phyloP scores from a whole-genome alignment of 2,113 vertebrate genomes.

The Sigmodon hispidus region DNA sequence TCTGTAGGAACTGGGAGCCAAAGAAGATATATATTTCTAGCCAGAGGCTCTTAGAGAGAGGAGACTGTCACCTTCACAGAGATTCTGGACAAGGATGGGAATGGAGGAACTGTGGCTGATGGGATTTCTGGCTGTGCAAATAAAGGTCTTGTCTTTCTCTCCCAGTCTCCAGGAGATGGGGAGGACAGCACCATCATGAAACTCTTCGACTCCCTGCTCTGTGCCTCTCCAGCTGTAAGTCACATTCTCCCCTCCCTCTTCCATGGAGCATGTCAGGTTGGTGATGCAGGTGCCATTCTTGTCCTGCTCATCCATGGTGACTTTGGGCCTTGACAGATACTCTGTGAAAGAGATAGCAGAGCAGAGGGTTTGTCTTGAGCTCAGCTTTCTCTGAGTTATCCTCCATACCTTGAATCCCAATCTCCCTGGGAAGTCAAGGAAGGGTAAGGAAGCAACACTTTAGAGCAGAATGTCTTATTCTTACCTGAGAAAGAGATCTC shows the following conservation, averaged over 20 bases:
- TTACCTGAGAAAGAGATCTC: not conserved
- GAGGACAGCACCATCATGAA: slow-evolving; percentile 28
- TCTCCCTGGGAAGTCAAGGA: not conserved
- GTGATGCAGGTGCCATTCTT: slow-evolving; percentile 65
- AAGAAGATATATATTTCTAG: not conserved
- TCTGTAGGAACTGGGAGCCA: not conserved
- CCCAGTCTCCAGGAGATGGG: slow-evolving; percentile 52
- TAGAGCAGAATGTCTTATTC: slow-evolving; percentile 20
- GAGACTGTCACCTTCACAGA: slow-evolving; percentile 72
- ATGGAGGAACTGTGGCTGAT: slow-evolving; percentile 68
- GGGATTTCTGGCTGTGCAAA: slow-evolving; percentile 70
- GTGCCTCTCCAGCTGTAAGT: slow-evolving; percentile 66
- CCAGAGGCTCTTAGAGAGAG: not conserved
- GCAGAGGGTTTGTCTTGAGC: no score
- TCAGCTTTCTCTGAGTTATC: not conserved
- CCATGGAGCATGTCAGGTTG: slow-evolving; percentile 70
- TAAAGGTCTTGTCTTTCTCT: slow-evolving; percentile 20
- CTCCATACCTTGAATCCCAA: not conserved
- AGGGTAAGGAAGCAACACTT: not conserved
- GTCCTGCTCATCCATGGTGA: not conserved
- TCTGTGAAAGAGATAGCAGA: slow-evolving; percentile 61
- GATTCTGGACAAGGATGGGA: slow-evolving; percentile 1
- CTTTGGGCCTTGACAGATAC: slow-evolving; percentile 56
- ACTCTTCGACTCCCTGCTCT: not conserved
- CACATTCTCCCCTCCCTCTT: slow-evolving; percentile 61